Conservation (phyloP, 1,140 invertebrate genomes). For the Trichonephila clavipes region DNA sequence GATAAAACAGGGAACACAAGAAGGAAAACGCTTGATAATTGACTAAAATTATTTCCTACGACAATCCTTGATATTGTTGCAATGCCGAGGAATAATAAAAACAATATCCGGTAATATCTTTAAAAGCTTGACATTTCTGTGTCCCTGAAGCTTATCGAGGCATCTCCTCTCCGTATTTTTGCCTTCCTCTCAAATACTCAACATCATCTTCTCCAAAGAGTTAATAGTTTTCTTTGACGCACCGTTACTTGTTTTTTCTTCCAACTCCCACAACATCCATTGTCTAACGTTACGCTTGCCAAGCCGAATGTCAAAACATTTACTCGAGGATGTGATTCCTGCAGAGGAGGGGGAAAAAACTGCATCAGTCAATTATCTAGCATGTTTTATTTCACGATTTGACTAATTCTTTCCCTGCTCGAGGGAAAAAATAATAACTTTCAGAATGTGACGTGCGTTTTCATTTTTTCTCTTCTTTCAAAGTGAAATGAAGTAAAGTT, state of each 20-base stretch:
- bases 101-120: no score
- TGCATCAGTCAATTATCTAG: not conserved
- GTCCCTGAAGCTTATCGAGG: not conserved
- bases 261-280: not conserved
- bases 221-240: not conserved
- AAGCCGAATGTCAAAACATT: conserved; percentile 9
- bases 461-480: not conserved
- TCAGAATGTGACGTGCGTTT: not conserved
- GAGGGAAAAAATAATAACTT: not conserved
- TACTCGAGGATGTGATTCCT: not conserved
- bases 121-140: not conserved
- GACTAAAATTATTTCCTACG: no score
- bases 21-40: no score
- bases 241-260: not conserved
- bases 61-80: no score
- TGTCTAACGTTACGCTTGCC: not conserved
- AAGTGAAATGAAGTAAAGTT: no score
- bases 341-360: not conserved
- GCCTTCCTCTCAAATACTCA: not conserved
- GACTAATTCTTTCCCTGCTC: not conserved
- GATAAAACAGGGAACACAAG: no score
- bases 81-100: no score
- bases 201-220: not conserved
- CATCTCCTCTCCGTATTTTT: not conserved
- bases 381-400: conserved; percentile 1